These are phyloP conservation scores for Nemurella pictetii DNA, from an alignment of 2,888 invertebrate species.

Conservation along the genomic window DNA sequence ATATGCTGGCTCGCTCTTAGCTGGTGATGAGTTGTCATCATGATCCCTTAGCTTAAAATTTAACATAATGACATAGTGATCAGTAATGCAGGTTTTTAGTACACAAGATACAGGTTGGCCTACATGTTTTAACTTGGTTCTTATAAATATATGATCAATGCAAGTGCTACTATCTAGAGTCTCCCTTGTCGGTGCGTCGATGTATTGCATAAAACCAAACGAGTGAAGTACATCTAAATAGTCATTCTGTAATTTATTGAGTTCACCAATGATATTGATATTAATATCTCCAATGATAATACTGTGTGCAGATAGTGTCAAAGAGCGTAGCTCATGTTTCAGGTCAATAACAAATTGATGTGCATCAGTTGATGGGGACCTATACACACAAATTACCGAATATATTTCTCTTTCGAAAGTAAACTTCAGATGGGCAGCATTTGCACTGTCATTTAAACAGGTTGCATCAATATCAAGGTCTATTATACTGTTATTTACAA, in stretches of 20 bases:
- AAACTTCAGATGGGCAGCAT: background rate
- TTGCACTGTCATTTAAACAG: background rate
- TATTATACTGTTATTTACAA: too few relatives aligned
- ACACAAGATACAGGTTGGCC: background rate
- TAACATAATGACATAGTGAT: too few relatives aligned
- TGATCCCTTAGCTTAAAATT: too few relatives aligned
- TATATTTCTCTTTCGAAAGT: background rate
- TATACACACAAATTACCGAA: background rate
- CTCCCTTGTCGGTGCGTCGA: background rate
- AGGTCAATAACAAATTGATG: background rate
- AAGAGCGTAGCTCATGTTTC: background rate
- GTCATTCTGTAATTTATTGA: background rate
- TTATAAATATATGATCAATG: conserved; percentile 14
- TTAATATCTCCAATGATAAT: background rate
- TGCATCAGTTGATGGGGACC: background rate
- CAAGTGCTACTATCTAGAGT: too few relatives aligned
- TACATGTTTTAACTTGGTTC: background rate
- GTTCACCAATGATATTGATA: background rate
- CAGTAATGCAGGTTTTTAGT: background rate
- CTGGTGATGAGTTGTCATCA: too few relatives aligned
- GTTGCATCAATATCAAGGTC: too few relatives aligned
- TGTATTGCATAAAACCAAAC: background rate
- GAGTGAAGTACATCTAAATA: background rate
- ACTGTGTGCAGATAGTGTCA: background rate
- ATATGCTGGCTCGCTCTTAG: too few relatives aligned